Conservation (phyloP, 2,113 vertebrate species). For the Falcunculus frontatus region DNA sequence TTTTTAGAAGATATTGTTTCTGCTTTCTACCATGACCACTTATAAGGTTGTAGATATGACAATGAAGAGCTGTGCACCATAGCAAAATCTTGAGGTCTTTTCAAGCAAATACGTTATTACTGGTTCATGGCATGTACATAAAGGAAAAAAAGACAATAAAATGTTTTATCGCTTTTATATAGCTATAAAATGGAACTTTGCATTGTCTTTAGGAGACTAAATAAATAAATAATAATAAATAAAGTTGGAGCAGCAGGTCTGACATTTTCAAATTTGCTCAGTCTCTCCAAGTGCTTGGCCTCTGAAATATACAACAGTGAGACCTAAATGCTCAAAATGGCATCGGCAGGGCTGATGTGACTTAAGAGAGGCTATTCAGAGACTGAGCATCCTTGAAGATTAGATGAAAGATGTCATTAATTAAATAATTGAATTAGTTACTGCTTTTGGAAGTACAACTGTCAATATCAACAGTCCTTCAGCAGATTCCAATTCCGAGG, state of each 20-base stretch:
- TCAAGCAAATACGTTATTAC: background rate
- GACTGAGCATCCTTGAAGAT: background rate
- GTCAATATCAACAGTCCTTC: background rate
- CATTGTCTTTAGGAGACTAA: background rate
- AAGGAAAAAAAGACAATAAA: background rate
- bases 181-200: background rate
- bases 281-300: background rate
- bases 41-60: background rate
- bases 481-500: background rate
- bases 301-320: background rate
- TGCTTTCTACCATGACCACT: background rate
- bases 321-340: background rate
- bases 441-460: background rate
- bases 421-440: background rate
- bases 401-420: background rate
- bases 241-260: background rate
- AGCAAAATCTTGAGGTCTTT: background rate
- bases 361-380: background rate
- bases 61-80: background rate
- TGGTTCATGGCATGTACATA: background rate
- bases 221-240: background rate
- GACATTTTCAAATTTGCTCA: background rate
- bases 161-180: background rate
- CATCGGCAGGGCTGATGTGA: background rate
- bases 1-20: background rate